These are phyloP conservation scores for Rynchops niger DNA, from an alignment of 2,113 vertebrate genomes.

Conservation along the genomic window DNA sequence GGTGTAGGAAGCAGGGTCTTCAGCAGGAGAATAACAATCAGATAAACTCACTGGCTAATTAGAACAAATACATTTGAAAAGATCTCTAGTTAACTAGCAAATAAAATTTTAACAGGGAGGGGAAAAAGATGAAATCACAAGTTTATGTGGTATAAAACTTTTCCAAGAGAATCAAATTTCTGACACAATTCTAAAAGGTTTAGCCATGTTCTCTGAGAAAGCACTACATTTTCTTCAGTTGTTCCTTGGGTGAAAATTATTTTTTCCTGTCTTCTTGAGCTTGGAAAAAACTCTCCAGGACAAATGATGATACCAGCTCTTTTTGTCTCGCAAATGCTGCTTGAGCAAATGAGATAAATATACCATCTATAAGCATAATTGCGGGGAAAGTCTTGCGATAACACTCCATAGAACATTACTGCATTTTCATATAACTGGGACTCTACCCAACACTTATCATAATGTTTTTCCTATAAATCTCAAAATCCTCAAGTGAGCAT, in stretches of 20 bases:
- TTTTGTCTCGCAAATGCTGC: not conserved
- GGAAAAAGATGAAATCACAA: not conserved
- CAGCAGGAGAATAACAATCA: not conserved
- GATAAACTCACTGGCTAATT: not conserved
- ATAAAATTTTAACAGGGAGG: not conserved
- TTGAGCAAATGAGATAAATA: not conserved
- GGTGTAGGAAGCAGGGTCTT: not conserved
- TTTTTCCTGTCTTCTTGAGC: not conserved
- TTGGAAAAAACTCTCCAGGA: not conserved
- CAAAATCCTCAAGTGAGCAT: not conserved
- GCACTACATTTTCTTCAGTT: not conserved
- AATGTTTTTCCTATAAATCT: slow-evolving; percentile 31
- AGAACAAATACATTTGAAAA: not conserved
- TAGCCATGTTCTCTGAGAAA: not conserved
- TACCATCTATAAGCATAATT: not conserved
- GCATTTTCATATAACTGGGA: not conserved
- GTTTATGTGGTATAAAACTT: not conserved
- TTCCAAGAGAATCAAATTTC: not conserved
- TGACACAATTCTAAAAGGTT: not conserved
- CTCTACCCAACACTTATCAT: not conserved
- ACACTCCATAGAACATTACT: not conserved
- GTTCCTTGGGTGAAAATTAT: not conserved
- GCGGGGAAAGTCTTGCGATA: not conserved
- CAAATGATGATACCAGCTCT: not conserved
- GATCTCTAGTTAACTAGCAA: not conserved